Evolutionary conservation across 2,113 vertebrate species (phyloP).

Genomic region (Spizaetus ornatus): DNA sequence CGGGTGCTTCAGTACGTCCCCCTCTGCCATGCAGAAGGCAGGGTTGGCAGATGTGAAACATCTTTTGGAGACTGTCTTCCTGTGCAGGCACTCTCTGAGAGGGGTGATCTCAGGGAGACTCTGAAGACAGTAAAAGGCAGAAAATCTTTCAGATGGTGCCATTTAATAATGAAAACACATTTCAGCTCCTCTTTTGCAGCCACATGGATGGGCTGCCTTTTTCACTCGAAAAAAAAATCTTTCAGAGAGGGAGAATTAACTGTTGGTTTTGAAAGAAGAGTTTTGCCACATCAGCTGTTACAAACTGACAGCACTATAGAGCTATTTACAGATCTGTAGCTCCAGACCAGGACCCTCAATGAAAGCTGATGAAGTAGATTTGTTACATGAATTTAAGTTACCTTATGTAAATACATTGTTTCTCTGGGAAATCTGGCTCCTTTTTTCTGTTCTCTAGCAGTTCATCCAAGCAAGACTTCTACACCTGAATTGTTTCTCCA

Average conservation of each 20-base stretch:
- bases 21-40: not conserved
- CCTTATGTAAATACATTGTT: not conserved
- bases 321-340: not conserved
- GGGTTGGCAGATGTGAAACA: not conserved
- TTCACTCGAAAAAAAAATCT: not conserved
- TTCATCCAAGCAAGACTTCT: not conserved
- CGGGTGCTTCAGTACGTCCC: not conserved
- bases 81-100: fast-evolving
- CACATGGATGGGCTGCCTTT: not conserved
- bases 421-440: not conserved
- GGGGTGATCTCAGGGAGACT: not conserved
- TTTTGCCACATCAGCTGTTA: not conserved
- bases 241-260: not conserved
- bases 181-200: not conserved
- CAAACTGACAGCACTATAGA: not conserved
- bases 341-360: not conserved
- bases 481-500: not conserved
- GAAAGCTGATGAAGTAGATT: not conserved
- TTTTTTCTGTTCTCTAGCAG: not conserved
- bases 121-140: not conserved
- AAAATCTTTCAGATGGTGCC: not conserved
- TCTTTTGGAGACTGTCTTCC: not conserved
- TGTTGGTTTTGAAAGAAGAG: not conserved
- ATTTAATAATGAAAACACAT: not conserved
- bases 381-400: not conserved